Evolutionary conservation across 2,113 vertebrate genomes (phyloP), one percentile per base, ranked within the genome.

Genomic region (Aphyosemion australe): DNA sequence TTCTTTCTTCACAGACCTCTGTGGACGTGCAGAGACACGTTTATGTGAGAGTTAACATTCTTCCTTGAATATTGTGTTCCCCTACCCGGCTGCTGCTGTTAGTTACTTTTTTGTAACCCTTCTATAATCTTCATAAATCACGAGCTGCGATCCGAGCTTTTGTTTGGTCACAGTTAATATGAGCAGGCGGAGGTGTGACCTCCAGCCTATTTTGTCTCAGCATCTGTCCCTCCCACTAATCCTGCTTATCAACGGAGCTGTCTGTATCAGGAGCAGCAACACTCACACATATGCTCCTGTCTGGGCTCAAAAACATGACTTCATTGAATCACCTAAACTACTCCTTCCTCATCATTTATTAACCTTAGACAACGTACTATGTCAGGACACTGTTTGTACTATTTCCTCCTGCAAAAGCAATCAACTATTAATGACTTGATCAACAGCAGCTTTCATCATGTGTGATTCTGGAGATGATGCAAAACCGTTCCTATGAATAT

Each of bases 171-270:
- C 43, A 21, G 78, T 62, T 74, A 60, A 73, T 69, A 62, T 20
- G 65, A 69, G 69, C 83, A 79, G 84, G 83, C 68, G 76, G 70
- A 87, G 87, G 87, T 88, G 85, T 90, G 86, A 89, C 88, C 87
- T 89, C 79, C 82, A 87, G 86, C 80, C 84, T 88, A 81, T 87
- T 89, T 85, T 82, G 89, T 89, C 86, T 87, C 68, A 75, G 80
- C 91, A 88, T 90, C 85, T 91, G 90, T 87, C 87, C 88, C 81
- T 91, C 83, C 79, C 80, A 82, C 85, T 91, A 92, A 91, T 91
- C 91, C 90, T 20, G 72, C 87, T 92, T 89, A 89, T 90, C 88
- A 89, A 74, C 84, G 72, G 80, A 79, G 80, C 85, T 83, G 65
- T 76, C 60, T 61, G 80, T 84, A 85, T 84, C 84, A 80, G 87